Conservation (phyloP, 2,888 invertebrate genomes). For the Monopis laevigella region DNA sequence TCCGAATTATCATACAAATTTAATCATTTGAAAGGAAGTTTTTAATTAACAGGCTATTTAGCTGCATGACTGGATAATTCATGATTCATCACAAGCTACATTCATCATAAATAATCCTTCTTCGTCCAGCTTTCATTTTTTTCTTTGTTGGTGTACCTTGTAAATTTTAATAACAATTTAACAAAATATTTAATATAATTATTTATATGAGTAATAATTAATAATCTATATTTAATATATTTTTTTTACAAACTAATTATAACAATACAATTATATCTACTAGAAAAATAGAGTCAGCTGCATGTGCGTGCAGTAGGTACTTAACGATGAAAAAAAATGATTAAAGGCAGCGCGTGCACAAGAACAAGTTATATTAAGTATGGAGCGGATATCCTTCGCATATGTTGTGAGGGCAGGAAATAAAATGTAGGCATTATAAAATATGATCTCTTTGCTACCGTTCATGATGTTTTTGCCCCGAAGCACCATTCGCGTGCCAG, state of each 20-base stretch:
- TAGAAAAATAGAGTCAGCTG: neutral
- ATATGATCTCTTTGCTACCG: conserved; percentile 35
- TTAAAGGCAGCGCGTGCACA: conserved; percentile 10
- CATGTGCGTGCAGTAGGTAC: neutral
- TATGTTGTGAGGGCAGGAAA: conserved; percentile 41
- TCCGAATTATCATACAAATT: conserved; percentile 27
- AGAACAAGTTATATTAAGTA: conserved; percentile 5
- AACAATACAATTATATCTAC: too few species aligned
- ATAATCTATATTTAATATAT: too few species aligned
- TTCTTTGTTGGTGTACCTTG: too few species aligned
- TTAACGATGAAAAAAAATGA: neutral
- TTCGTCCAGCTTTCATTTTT: too few species aligned
- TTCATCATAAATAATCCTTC: conserved; percentile 23
- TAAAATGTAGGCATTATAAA: conserved; percentile 27
- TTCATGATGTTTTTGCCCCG: conserved; percentile 30
- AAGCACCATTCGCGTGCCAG: conserved; percentile 48
- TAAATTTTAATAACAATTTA: neutral
- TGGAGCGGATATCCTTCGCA: conserved; percentile 55
- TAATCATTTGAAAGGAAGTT: conserved; percentile 43
- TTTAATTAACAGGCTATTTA: conserved; percentile 47
- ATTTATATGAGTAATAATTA: too few species aligned
- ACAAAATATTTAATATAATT: neutral
- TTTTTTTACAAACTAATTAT: too few species aligned
- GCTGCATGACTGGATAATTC: conserved; percentile 32
- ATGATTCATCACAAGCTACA: conserved; percentile 36